Percentiles rank a stretch among this genome's conserved stretches.
phyloP scores from a whole-genome alignment of 2,113 vertebrate genomes.

The Boulengerochromis microlepis region DNA sequence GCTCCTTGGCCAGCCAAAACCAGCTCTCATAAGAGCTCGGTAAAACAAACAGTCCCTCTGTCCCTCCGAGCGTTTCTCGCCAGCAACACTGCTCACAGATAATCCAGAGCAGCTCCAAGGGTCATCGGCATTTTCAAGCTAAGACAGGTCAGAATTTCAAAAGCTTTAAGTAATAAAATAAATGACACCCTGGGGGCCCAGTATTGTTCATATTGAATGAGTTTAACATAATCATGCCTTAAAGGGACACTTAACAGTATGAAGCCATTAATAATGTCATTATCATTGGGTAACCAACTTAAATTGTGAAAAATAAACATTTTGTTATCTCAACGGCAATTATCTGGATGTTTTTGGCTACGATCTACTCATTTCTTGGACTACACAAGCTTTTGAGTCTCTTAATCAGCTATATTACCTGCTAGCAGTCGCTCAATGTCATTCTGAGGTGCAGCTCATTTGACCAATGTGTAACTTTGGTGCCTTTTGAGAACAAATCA shows the following conservation, averaged over 20 bases:
- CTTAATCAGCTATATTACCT: not conserved
- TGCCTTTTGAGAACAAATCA: not conserved
- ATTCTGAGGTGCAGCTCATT: not conserved
- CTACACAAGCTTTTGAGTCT: not conserved
- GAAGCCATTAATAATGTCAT: not conserved
- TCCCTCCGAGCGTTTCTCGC: not conserved
- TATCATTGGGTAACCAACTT: not conserved
- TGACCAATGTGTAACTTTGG: not conserved
- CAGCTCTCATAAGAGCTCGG: slow-evolving; percentile 21
- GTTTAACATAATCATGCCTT: not conserved
- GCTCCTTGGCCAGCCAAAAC: slow-evolving; percentile 30
- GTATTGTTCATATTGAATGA: not conserved
- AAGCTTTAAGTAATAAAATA: not conserved
- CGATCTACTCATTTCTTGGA: not conserved
- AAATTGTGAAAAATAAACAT: not conserved
- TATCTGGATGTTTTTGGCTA: not conserved
- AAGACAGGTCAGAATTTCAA: not conserved
- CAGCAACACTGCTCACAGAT: not conserved
- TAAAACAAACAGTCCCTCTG: slow-evolving; percentile 36
- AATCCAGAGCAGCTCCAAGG: not conserved
- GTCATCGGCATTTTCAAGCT: not conserved
- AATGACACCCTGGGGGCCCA: not conserved
- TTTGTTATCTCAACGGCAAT: not conserved
- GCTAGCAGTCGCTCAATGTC: not conserved
- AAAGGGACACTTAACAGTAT: not conserved